A percentile compares a stretch with the other conserved stretches of the same genome.
phyloP scores from a whole-genome alignment of 2,888 invertebrate species.

The Syritta pipiens region DNA sequence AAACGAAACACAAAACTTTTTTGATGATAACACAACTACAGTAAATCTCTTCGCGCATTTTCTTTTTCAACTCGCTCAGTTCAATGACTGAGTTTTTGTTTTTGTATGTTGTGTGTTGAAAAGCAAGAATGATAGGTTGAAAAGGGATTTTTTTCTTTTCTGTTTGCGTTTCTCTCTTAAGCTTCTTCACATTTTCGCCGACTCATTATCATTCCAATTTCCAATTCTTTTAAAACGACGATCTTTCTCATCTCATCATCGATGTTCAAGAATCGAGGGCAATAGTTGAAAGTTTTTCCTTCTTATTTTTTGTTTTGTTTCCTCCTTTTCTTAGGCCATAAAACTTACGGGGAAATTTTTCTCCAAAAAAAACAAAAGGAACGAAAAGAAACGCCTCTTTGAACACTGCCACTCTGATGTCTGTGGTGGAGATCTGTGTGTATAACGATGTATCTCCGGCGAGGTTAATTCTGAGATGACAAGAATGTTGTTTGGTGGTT shows the following conservation, averaged over 20 bases:
- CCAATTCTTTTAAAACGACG: neutral
- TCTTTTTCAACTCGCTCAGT: constrained; percentile 62
- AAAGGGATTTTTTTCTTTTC: constrained; percentile 22
- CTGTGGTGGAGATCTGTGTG: too few relatives aligned
- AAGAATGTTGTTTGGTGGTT: neutral
- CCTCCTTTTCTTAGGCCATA: neutral
- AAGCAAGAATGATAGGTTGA: too few relatives aligned
- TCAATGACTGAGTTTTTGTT: constrained; percentile 55
- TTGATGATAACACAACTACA: constrained; percentile 59
- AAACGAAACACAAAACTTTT: constrained; percentile 8
- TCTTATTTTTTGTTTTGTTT: neutral
- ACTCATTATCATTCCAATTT: constrained; percentile 4
- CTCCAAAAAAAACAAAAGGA: constrained; percentile 3
- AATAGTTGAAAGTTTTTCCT: constrained; percentile 20
- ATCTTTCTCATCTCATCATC: too few relatives aligned
- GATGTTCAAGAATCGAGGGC: constrained; percentile 13
- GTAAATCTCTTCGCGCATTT: constrained; percentile 67
- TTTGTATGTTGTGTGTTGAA: too few relatives aligned
- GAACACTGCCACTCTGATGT: constrained; percentile 19
- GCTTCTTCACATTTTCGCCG: neutral
- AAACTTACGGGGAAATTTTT: constrained; percentile 30
- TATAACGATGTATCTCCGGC: too few relatives aligned
- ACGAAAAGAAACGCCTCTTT: too few relatives aligned
- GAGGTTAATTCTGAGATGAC: too few relatives aligned
- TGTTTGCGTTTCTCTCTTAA: constrained; percentile 13